These are phyloP conservation scores for Heterotis niloticus DNA, from an alignment of 2,113 vertebrate species.

Conservation along the genomic window DNA sequence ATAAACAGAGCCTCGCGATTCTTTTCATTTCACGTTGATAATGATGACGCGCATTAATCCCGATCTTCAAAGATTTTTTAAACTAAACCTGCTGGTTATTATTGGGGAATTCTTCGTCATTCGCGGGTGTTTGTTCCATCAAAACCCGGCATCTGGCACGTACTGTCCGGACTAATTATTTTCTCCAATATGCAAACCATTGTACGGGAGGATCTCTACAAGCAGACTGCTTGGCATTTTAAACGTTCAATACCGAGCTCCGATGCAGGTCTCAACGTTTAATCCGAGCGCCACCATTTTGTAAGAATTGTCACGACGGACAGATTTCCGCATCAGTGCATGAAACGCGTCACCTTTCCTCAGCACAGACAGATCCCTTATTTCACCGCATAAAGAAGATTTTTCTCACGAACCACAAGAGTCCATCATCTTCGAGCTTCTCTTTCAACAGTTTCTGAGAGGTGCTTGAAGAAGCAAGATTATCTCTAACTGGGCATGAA, in stretches of 20 bases:
- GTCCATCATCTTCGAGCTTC: neutral
- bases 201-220: too few species aligned
- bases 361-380: neutral
- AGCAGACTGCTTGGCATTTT: too few species aligned
- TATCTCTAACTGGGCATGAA: neutral
- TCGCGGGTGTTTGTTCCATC: neutral
- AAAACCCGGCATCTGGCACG: too few species aligned
- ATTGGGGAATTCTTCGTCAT: neutral
- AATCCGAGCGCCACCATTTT: too few species aligned
- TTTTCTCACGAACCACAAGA: neutral
- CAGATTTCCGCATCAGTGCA: too few species aligned
- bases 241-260: too few species aligned
- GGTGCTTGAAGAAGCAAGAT: conserved; percentile 4
- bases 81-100: conserved; percentile 3
- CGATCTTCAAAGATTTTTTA: neutral
- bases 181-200: too few species aligned
- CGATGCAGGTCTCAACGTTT: too few species aligned
- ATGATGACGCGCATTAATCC: conserved; percentile 13
- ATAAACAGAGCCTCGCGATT: neutral
- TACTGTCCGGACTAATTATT: too few species aligned
- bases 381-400: neutral
- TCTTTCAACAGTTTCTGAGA: neutral
- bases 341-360: neutral
- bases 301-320: too few species aligned
- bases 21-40: conserved; percentile 1